Evolutionary conservation across 2,888 invertebrate genomes (phyloP), one percentile per base, ranked within the genome.

Genomic region (Cybosia mesomella): DNA sequence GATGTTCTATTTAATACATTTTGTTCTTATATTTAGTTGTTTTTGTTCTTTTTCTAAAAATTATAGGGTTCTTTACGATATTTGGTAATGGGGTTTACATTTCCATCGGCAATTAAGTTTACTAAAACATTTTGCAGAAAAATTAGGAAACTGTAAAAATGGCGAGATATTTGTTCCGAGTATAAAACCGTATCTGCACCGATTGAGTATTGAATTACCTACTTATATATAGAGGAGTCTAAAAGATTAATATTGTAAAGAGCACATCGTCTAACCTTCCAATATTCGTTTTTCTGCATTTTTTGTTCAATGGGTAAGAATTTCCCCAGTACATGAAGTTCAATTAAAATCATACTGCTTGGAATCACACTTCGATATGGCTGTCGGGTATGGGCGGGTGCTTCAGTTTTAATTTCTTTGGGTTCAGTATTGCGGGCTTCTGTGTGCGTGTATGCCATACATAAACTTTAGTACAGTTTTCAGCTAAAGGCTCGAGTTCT

Each of bases 401-500:
- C 85, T 83, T 96, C 88, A 85, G 93, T 94, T 91, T 98, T 97
- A 85, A 93, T 94, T 91, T 98, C 97, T 88, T 97, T 95, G 82
- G 87, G 72, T 89, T 90, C n/a, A 95, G 95, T 67, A 99, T 95
- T 60, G 97, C 96, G 0, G 99, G 97, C 82, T 97, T 97, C 89
- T 99, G 98, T 0, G 99, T 99, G 83, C 99, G 96, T 4, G 99
- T 99, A 87, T 99, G 99, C 99, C 99, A 99, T 0, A 99, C 99
- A 73, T 98, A 97, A n/a, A 99, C 98, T 94, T 98, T 98, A 0
- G 98, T 97, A 85, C 99, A 99, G 79, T 96, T 96, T 76, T 98
- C 97, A 0, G 99, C 99, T 72, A 98, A 93, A 0, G 99, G 98
- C 90, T 99, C 99, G 65, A 99, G 89, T 60, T 98, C 96, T 7